Conservation (phyloP, 2,797 vertebrate genomes). For the Myripristis murdjan region DNA sequence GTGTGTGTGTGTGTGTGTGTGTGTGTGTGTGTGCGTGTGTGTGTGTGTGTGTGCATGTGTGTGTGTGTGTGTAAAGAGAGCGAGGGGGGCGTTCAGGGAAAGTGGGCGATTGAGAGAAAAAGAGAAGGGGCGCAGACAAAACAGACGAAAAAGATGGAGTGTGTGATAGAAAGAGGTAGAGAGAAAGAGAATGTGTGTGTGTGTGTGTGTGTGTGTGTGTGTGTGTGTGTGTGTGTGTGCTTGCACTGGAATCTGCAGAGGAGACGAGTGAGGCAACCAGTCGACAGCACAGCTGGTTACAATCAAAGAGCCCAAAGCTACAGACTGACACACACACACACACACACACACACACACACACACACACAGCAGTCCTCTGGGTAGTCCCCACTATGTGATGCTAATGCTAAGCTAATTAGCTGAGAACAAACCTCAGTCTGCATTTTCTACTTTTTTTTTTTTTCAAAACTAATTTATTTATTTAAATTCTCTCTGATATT, state of each 20-base stretch:
- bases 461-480: no score
- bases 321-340: slow-evolving; percentile 18
- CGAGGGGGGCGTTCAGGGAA: no score
- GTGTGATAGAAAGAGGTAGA: no score
- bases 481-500: no score
- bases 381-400: background rate
- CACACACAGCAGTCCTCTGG: slow-evolving; percentile 7
- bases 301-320: slow-evolving; percentile 74
- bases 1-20: background rate
- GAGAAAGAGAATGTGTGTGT: background rate
- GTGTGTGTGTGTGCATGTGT: no score
- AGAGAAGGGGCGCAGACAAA: no score
- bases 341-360: slow-evolving; percentile 11
- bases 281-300: slow-evolving; percentile 82
- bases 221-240: background rate
- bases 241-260: slow-evolving; percentile 50
- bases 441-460: no score
- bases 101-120: no score
- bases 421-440: no score
- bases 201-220: slow-evolving; percentile 24
- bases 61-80: slow-evolving; percentile 4
- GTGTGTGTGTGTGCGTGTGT: no score
- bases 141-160: background rate
- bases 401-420: slow-evolving; percentile 8
- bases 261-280: slow-evolving; percentile 67